Conservation (phyloP, 1,140 invertebrate species). For the Philotrypesis tridentata region DNA sequence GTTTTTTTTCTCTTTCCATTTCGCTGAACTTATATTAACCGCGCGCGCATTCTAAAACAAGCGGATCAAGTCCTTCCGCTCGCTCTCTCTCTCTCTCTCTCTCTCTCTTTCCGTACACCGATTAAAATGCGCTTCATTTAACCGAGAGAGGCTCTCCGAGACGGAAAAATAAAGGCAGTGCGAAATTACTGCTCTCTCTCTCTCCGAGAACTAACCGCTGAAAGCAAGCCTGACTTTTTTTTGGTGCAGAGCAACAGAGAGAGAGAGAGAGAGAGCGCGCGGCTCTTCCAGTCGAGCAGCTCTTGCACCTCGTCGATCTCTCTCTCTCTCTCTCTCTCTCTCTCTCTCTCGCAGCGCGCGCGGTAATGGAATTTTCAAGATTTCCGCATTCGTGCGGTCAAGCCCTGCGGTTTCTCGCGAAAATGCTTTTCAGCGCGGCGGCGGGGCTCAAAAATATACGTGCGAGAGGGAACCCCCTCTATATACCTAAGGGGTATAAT, state of each 20-base stretch:
- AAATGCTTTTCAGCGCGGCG: slow-evolving; percentile 28
- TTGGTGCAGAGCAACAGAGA: neutral
- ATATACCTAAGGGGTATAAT: slow-evolving; percentile 49
- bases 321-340: too few relatives aligned
- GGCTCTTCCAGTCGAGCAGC: neutral
- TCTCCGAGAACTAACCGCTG: neutral
- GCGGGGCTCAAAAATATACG: slow-evolving; percentile 5
- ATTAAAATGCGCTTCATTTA: slow-evolving; percentile 24
- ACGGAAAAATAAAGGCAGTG: slow-evolving; percentile 3
- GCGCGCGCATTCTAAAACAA: slow-evolving; percentile 11
- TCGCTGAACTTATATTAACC: neutral
- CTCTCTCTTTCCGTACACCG: neutral
- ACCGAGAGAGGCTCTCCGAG: neutral
- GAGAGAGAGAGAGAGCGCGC: too few relatives aligned
- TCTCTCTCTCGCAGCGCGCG: neutral
- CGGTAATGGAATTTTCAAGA: slow-evolving; percentile 47
- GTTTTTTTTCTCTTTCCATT: neutral
- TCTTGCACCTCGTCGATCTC: neutral
- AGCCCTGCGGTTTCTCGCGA: slow-evolving; percentile 19
- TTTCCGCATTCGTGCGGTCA: slow-evolving; percentile 40
- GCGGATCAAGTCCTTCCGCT: neutral
- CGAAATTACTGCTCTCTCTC: slow-evolving; percentile 27
- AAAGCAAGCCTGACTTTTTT: neutral
- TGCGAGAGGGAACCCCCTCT: neutral
- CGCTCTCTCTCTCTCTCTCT: neutral